Base-by-base conservation (phyloP, 2,797 vertebrate species). In the Halcyon smyrnensis region DNA sequence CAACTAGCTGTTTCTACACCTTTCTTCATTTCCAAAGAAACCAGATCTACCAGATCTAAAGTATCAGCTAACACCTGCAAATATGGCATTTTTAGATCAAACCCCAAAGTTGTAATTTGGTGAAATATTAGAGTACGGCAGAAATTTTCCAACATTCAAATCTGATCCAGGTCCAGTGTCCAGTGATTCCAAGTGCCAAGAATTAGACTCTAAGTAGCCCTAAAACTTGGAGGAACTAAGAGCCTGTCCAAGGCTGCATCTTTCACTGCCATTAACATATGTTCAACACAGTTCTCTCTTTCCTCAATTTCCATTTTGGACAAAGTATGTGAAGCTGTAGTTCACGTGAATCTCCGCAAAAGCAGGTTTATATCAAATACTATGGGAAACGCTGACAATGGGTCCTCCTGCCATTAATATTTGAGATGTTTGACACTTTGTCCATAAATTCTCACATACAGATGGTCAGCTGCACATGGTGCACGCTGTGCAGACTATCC, bases 381-480 rank as follows among this genome's bases (percentile, higher is more conserved):
- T 19, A 41, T 1, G 2, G 18, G 34, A 70, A 86, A 80, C 0
- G 3, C 9, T 10, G 54, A 12, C 19, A 30, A 34, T 2, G 5
- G 10, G 10, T 32, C n/a, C 62, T 62, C 24, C 8, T 78, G 46
- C 36, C 32, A 41, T 24, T 27, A 62, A 7, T 15, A 69, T n/a
- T 43, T 45, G 37, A 71, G 18, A 83, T 65, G 13, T 67, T 65
- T 34, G 37, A 73, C 11, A 28, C 34, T 71, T 65, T 20, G 12
- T 25, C 28, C 46, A 28, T 19, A 13, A 79, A 76, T 41, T 85
- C 48, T 87, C 63, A 60, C 3, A 7, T 8, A 48, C 0, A 36
- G 30, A 12, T n/a, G 32, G 54, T 16, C 50, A 79, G 34, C 20
- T 73, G 19, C 48, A 63, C 1, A 1, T 1, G 24, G 6, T 16